Conservation (phyloP, 2,888 invertebrate species). For the Xestobium rufovillosum region DNA sequence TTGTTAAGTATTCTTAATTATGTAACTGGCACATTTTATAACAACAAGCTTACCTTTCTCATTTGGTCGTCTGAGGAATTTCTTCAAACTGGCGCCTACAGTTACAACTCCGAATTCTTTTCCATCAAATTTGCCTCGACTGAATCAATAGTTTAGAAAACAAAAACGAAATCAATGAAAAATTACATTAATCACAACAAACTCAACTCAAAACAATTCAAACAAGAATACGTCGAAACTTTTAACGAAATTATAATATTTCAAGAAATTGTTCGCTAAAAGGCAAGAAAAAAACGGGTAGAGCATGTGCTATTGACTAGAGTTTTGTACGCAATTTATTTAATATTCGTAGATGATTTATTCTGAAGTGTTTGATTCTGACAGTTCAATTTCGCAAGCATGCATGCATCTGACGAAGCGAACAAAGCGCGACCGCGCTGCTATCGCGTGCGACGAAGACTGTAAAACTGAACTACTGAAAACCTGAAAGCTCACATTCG, state of each 20-base stretch:
- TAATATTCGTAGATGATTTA: not conserved
- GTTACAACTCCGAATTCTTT: too few species aligned
- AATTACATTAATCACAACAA: not conserved
- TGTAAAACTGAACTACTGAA: too few species aligned
- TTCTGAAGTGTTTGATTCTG: slow-evolving; percentile 3
- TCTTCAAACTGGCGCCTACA: not conserved
- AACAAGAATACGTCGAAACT: too few species aligned
- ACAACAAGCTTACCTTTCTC: not conserved
- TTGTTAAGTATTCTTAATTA: too few species aligned
- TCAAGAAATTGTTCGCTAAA: too few species aligned
- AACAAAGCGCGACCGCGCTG: not conserved
- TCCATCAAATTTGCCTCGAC: not conserved
- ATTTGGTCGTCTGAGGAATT: not conserved
- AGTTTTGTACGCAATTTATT: not conserved
- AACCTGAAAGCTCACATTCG: too few species aligned
- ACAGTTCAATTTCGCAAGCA: slow-evolving; percentile 1
- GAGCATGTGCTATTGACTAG: too few species aligned
- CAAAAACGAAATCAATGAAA: not conserved
- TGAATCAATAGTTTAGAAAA: not conserved
- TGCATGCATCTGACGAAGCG: slow-evolving; percentile 3
- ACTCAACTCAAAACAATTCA: not conserved
- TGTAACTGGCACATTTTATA: too few species aligned
- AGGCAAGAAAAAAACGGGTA: too few species aligned
- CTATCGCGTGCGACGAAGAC: too few species aligned
- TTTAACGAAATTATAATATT: too few species aligned